A percentile compares a stretch with the other conserved stretches of the same genome.
These are phyloP conservation scores for Virgularia gustaviana DNA, from an alignment of 92 coral and sea anemone genomes.

Conservation along the genomic window DNA sequence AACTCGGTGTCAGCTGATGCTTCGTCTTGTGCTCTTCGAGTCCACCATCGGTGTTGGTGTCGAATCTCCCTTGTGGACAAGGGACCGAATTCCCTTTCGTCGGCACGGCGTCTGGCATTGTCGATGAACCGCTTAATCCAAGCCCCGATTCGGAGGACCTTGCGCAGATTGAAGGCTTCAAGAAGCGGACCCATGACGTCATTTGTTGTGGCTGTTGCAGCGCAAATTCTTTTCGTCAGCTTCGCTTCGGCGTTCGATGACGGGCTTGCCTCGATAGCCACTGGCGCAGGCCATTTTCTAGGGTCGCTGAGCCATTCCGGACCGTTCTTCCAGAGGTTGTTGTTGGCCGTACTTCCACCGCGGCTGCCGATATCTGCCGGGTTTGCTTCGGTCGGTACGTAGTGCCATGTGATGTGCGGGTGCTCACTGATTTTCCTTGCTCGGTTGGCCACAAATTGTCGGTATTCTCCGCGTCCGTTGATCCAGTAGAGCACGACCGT, in stretches of 20 bases:
- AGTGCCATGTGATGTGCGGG: constrained; percentile 37
- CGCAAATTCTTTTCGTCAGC: constrained; percentile 22
- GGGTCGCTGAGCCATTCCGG: constrained; percentile 22
- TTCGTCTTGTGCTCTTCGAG: constrained; percentile 27
- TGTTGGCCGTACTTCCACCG: constrained; percentile 13
- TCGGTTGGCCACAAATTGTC: constrained; percentile 29
- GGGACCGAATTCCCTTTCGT: constrained; percentile 35
- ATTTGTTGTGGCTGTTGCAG: not conserved
- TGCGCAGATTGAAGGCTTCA: constrained; percentile 2
- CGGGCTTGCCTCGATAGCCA: constrained; percentile 26
- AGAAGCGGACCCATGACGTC: constrained; percentile 23
- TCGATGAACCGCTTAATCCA: constrained; percentile 43
- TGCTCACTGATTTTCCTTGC: constrained; percentile 20
- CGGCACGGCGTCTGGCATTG: not conserved
- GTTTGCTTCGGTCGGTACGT: constrained; percentile 25
- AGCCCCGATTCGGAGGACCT: constrained; percentile 39
- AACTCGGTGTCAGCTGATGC: constrained; percentile 17
- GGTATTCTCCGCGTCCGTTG: constrained; percentile 36
- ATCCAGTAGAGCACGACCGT: constrained; percentile 37
- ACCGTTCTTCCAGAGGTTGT: constrained; percentile 25
- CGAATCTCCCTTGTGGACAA: constrained; percentile 40
- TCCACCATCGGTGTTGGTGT: constrained; percentile 35
- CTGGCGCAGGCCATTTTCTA: constrained; percentile 40
- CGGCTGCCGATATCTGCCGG: constrained; percentile 43
- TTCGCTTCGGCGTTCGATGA: constrained; percentile 38